Percentiles rank a stretch among this genome's conserved stretches.
These are phyloP conservation scores for Tetrao urogallus DNA, from an alignment of 2,113 vertebrate genomes.

Conservation along the genomic window DNA sequence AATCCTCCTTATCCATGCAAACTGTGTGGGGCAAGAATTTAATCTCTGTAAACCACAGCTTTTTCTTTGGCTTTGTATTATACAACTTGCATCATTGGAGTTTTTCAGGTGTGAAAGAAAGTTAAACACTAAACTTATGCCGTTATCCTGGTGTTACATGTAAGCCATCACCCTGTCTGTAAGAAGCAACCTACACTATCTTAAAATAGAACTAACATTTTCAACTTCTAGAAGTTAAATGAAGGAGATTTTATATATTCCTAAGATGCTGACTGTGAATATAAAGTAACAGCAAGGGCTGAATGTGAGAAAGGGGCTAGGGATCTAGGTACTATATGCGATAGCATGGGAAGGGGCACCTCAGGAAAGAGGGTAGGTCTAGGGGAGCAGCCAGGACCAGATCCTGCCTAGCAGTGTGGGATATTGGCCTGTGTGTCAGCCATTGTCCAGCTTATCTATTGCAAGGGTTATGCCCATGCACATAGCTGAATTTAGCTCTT, in stretches of 20 bases:
- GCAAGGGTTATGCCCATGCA: background rate
- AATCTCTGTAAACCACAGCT: background rate
- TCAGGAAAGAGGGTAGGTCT: rapidly evolving
- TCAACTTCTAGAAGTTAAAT: background rate
- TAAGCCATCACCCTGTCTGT: background rate
- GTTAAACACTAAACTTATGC: background rate
- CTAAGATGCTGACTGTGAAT: background rate
- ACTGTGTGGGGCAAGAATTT: background rate
- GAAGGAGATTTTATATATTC: background rate
- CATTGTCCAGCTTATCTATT: background rate
- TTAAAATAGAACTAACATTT: background rate
- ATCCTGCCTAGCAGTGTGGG: background rate
- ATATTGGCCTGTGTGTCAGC: background rate
- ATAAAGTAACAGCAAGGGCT: background rate
- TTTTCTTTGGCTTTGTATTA: background rate
- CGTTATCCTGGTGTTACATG: background rate
- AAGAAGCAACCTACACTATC: background rate
- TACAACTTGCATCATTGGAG: background rate
- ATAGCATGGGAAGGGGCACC: background rate
- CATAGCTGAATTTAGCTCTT: background rate
- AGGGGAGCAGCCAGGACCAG: rapidly evolving
- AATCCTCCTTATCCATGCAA: rapidly evolving
- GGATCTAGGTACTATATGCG: background rate
- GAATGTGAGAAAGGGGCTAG: background rate
- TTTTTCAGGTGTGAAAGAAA: background rate